Percentiles rank a stretch among this genome's conserved stretches.
Conservation (phyloP, 53 echinoderm and acorn worm genomes). For the Glandiceps talaboti region DNA sequence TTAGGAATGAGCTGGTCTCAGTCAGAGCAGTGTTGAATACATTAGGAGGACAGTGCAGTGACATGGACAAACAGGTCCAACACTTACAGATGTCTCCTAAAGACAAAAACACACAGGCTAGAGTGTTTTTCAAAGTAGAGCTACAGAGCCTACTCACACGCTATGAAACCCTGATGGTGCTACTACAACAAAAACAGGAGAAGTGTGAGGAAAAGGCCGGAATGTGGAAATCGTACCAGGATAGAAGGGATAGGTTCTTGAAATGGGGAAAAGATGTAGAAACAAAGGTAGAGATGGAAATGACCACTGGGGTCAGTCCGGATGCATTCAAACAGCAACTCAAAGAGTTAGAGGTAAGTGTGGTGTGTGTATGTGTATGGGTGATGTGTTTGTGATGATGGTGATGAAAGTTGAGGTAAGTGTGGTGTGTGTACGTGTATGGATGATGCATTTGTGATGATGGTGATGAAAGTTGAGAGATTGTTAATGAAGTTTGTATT, state of each 20-base stretch:
- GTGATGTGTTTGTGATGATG: too few relatives aligned
- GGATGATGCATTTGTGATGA: too few relatives aligned
- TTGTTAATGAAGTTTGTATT: too few relatives aligned
- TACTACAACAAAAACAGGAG: neutral
- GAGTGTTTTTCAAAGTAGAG: neutral
- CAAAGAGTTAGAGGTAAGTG: conserved; percentile 29
- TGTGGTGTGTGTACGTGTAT: neutral
- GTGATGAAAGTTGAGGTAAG: too few relatives aligned
- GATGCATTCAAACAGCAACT: conserved; percentile 33
- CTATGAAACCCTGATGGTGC: neutral
- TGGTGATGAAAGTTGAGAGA: too few relatives aligned
- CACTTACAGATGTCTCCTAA: neutral
- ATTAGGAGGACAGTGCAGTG: neutral
- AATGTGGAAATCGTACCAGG: neutral
- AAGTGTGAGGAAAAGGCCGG: neutral
- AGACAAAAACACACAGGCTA: neutral
- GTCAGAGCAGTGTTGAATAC: neutral
- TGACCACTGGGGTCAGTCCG: conserved; percentile 13
- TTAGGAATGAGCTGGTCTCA: neutral
- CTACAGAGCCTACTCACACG: neutral
- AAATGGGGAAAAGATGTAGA: neutral
- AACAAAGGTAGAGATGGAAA: neutral
- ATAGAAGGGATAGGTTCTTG: neutral
- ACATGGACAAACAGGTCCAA: neutral
- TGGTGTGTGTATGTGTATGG: neutral